Evolutionary conservation across 2,113 vertebrate species (phyloP).

Genomic region (Paradoxurus hermaphroditus): DNA sequence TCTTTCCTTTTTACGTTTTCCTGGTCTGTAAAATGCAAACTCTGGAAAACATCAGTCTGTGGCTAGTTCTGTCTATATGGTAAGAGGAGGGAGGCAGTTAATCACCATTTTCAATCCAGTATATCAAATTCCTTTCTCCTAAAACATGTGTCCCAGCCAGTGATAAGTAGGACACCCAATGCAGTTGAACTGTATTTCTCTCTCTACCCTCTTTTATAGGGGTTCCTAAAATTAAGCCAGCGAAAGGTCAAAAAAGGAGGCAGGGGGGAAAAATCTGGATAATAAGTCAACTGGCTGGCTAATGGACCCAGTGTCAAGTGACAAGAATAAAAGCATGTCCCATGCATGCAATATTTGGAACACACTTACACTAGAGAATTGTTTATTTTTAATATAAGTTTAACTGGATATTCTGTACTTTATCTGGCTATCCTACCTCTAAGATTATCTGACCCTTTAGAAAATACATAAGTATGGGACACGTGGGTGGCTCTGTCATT

Average conservation of each 20-base stretch:
- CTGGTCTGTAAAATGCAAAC: neutral
- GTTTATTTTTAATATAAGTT: neutral
- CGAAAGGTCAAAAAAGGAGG: conserved; percentile 10
- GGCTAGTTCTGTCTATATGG: conserved; percentile 38
- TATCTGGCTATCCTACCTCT: neutral
- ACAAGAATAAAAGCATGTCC: neutral
- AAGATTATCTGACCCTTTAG: neutral
- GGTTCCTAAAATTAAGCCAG: conserved; percentile 42
- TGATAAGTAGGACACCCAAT: neutral
- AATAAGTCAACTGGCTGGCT: neutral
- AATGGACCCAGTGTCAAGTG: neutral
- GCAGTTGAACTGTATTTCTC: conserved; percentile 14
- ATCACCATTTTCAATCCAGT: conserved; percentile 26
- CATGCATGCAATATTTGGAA: neutral
- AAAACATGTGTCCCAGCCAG: conserved; percentile 18
- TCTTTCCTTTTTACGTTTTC: conserved; percentile 24
- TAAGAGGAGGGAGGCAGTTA: neutral
- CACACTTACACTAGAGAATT: neutral
- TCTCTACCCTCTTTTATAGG: neutral
- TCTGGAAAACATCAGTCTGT: neutral
- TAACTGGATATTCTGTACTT: neutral
- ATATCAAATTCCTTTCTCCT: neutral
- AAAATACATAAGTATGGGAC: neutral
- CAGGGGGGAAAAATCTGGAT: neutral
- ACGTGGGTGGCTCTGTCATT: too few relatives aligned